Percentiles rank a stretch among this genome's conserved stretches.
phyloP scores from a whole-genome alignment of 2,113 vertebrate genomes.

The Larimichthys crocea region DNA sequence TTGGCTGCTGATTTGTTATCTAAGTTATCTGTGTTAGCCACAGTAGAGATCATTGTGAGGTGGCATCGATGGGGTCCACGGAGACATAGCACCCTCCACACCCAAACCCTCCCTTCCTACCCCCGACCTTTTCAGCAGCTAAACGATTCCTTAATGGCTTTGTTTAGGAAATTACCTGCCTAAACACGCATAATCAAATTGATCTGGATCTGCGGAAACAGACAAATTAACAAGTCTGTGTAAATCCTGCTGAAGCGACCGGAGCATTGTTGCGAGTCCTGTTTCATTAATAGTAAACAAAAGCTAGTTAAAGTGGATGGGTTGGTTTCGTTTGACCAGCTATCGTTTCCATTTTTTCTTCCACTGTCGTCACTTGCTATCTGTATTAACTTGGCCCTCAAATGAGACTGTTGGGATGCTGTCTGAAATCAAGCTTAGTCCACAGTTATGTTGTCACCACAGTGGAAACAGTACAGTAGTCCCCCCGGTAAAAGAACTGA shows the following conservation, averaged over 20 bases:
- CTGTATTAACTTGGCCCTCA: conserved; percentile 39
- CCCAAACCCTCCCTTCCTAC: neutral
- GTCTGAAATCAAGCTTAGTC: conserved; percentile 39
- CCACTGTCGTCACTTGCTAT: conserved; percentile 36
- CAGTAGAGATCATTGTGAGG: conserved; percentile 28
- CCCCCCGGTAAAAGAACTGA: conserved; percentile 15
- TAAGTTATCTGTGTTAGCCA: neutral
- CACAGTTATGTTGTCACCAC: conserved; percentile 49
- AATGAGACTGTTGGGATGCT: conserved; percentile 20
- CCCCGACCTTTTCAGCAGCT: conserved; percentile 19
- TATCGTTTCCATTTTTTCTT: neutral
- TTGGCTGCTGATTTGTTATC: conserved; percentile 69
- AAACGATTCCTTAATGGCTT: conserved; percentile 65
- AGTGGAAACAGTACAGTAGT: conserved; percentile 40
- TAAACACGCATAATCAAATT: conserved; percentile 66
- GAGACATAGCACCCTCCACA: conserved; percentile 23
- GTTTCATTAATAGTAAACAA: conserved; percentile 7
- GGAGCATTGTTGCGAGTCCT: conserved; percentile 3
- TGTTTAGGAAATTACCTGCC: conserved; percentile 71
- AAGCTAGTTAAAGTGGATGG: neutral
- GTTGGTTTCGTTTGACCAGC: conserved; percentile 15
- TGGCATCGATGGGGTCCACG: conserved; percentile 19
- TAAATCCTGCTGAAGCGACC: conserved; percentile 24
- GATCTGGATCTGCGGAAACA: conserved; percentile 40
- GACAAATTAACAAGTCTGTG: conserved; percentile 45